Base-by-base conservation (phyloP, 92 coral and sea anemone genomes). In the Epizoanthus fatuus region DNA sequence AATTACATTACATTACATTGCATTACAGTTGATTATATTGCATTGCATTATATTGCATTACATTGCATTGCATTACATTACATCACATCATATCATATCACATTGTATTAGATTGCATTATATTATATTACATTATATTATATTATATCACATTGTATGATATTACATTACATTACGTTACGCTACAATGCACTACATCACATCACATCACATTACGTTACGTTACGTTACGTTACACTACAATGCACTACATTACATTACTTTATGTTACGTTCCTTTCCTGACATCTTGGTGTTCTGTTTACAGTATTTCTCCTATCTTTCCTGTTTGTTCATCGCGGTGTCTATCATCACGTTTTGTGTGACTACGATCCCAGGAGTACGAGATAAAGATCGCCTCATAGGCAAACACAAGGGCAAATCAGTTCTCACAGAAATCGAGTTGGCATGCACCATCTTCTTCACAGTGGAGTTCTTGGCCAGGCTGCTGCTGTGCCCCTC, bases 301-400 rank as follows among this genome's bases (percentile, higher is more conserved):
- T 68, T 81, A 19, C 90, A 95, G 99, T 88, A 76, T 32, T 91
- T 97, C 20, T 95, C 99, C 29, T 93, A 95, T 82, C 89, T 91
- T 51, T 95, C 99, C 57, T 96, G 98, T 63, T 53, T 97, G 86
- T 97, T 97, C 77, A 97, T 97, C 63, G 87, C 96, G 71, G 87
- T 95, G 47, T 97, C 99, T 51, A 93, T 97, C 25, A 94, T 96
- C 49, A 94, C 91, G 70, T 97, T 97, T 72, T 97, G 99, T 81
- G 89, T 84, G 72, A 93, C 93, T 25, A 95, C 99, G 2, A 72
- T 97, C 75, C 99, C 99, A 42, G 91, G 84, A 56, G 86, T 97
- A 69, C 86, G 91, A 25, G 62, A 57, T 62, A 66, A 72, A 14
- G 85, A 55, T 40, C 83, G 75, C 12, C 76, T 64, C 13, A 89